Base-by-base conservation (phyloP, 2,797 vertebrate genomes). In the Poecilia wingei region DNA sequence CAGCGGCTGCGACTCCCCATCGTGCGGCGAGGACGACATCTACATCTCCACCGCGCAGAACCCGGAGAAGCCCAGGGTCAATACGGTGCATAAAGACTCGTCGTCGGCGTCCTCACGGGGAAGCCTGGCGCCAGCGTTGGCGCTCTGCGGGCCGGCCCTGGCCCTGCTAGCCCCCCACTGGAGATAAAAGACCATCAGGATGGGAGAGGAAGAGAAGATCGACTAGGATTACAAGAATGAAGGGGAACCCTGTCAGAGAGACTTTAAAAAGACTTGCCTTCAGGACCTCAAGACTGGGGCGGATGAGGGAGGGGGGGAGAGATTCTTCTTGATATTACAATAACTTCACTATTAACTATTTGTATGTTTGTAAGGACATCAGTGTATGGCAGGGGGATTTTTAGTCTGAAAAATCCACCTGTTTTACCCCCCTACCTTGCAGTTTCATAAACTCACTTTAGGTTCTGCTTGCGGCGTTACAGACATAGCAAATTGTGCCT, bases 1-100 rank as follows among this genome's bases (percentile, higher is more conserved):
- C 84, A 99, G 98, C 1, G 97, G 97, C 45, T 98, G 98, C 0
- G 97, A 97, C 69, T 89, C 94, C 1, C 93, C 96, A 18, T 91
- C 96, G 70, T 98, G 97, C 28, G 90, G 95, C 55, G 88, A 81
- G 0, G 97, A 98, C 91, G 97, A 98, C 91, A 96, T 98, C 0
- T 97, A 97, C 91, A 97, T 97, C 94, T 97, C 97, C 82, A 95
- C 94, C 5, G 84, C 93, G 0, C 86, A 87, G 0, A 90, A 78
- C n/a, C 79, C 92, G 0, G 3, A 22, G 39, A 88, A 82, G 0
- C 89, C 92, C 5, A 69, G 31, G 14, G 13, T 91, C 0, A n/a
- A 79, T 0, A 49, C 6, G 72, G 74, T 77, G 77, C 59, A 1
- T 0, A 1, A 0, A 0, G 0, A 0, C 0, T 0, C 75, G 0